Evolutionary conservation across 2,888 invertebrate species (phyloP), one percentile per base, ranked within the genome.

Genomic region (Rhimphoctona megacephalus): DNA sequence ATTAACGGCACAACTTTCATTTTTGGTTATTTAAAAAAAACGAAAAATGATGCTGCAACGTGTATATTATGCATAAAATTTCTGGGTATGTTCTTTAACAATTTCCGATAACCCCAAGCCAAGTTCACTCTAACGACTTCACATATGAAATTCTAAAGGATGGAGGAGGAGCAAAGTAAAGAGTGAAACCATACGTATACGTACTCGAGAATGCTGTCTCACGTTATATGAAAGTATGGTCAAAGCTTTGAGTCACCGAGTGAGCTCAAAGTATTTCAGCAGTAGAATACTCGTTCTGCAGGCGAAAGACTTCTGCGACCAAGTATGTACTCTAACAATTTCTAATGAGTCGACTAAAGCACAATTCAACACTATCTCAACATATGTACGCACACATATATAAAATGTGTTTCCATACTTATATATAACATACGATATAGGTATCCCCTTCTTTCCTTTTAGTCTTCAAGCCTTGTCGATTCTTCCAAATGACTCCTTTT

Each of bases 191-290:
- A 14, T 57, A 67, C 46, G 74, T 54, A 39, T 2, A 72, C 61
- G 54, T 52, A 78, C 66, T 39, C 43, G 66, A 33, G 72, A 66
- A 79, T 14, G 66, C 72, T 73, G 66, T 36, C 82, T 81, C 85
- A 89, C 87, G 82, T 88, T 77, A 83, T 87, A 89, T 33, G 22
- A 54, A 25, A 69, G 46, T 69, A 70, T 85, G 90, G 90, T 90
- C 90, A 91, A 91, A 90, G 91, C 90, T 91, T 90, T 90, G 91
- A 91, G 81, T 73, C 86, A 67, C 76, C 81, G 77, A 67, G 17
- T 36, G 72, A 17, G 78, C 70, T 54, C 78, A 78, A 83, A 83
- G 78, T 83, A 33, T 83, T 78, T 64, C 83, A 72, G 22, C 52
- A 30, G 64, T 70, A 78, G 64, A 52, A 72, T 78, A 78, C 33